Evolutionary conservation across 2,797 vertebrate genomes (phyloP).

Genomic region (Squalus acanthias): DNA sequence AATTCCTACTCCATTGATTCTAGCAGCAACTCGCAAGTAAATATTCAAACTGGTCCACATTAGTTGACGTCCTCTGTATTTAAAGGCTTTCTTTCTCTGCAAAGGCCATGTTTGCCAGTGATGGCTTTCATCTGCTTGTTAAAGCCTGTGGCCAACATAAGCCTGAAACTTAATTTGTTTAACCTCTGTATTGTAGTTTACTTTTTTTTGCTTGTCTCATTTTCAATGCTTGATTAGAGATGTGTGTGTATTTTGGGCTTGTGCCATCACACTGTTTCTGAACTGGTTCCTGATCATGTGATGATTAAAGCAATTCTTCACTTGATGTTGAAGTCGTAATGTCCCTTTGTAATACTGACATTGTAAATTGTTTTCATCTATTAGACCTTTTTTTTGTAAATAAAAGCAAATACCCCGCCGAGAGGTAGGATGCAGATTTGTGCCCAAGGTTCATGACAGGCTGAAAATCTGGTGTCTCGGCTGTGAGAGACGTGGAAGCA

Average conservation of each 20-base stretch:
- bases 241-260: not conserved
- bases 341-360: not conserved
- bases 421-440: not conserved
- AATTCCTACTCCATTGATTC: not conserved
- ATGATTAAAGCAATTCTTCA: not conserved
- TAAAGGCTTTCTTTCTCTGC: not conserved
- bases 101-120: not conserved
- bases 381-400: not conserved
- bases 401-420: not conserved
- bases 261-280: not conserved
- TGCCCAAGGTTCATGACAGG: not conserved
- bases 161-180: not conserved
- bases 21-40: not conserved
- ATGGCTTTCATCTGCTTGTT: not conserved
- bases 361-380: not conserved
- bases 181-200: not conserved
- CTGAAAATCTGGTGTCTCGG: not conserved
- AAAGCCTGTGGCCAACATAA: not conserved
- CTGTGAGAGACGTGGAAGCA: not conserved
- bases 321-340: not conserved
- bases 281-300: not conserved
- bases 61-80: not conserved
- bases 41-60: not conserved
- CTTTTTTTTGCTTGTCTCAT: not conserved
- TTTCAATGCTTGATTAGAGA: not conserved